A percentile compares a stretch with the other conserved stretches of the same genome.
Evolutionary conservation across 2,113 vertebrate species (phyloP).

Genomic region (Neodon shergylaensis): DNA sequence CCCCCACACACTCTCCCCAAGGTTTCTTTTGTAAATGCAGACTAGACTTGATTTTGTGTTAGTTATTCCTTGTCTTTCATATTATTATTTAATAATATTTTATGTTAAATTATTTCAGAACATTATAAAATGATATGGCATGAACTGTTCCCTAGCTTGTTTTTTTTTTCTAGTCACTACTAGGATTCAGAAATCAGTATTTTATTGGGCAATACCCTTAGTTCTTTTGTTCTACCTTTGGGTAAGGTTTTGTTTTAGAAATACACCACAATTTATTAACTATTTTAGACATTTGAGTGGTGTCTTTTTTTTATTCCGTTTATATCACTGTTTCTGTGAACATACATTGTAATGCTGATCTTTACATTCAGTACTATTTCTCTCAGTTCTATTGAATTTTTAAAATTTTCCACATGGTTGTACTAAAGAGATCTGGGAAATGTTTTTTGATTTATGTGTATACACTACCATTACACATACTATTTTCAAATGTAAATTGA

Average conservation of each 20-base stretch:
- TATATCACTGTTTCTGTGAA: not conserved
- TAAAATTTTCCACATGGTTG: not conserved
- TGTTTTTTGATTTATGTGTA: not conserved
- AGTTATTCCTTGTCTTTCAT: not conserved
- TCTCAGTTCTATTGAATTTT: not conserved
- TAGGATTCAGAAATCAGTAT: not conserved
- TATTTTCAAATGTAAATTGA: not conserved
- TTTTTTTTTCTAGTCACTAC: not conserved
- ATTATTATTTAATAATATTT: not conserved
- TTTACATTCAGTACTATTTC: not conserved
- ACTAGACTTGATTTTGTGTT: not conserved
- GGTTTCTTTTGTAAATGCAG: not conserved
- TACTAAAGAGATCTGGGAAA: too few species aligned
- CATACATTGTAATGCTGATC: not conserved
- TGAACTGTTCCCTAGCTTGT: not conserved
- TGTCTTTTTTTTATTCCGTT: not conserved
- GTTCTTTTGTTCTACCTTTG: not conserved
- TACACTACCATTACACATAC: not conserved
- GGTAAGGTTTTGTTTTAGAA: not conserved
- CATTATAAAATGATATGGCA: not conserved
- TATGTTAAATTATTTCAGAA: not conserved
- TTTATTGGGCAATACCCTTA: not conserved
- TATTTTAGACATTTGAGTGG: not conserved
- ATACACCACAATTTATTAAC: not conserved
- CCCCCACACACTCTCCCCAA: fast-evolving